phyloP scores from a whole-genome alignment of 2,888 invertebrate genomes.

The Scaptomyza flava region DNA sequence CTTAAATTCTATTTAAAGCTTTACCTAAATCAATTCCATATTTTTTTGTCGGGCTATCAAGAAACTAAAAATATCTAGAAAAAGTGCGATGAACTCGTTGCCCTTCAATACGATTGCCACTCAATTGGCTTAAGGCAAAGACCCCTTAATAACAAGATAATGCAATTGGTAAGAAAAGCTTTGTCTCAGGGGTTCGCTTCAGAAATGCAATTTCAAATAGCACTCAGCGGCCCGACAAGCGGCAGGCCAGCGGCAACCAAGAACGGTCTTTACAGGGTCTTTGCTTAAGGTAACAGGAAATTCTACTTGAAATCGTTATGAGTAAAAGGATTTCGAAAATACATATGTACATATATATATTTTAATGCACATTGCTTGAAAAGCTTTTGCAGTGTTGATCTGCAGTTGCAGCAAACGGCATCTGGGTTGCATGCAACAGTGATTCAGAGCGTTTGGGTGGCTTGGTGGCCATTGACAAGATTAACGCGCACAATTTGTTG shows the following conservation, averaged over 20 bases:
- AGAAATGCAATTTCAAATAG: too few species aligned
- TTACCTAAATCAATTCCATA: too few species aligned
- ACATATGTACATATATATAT: not conserved
- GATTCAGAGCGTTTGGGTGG: conserved; percentile 4
- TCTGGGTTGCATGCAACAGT: conserved; percentile 13
- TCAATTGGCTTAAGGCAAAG: too few species aligned
- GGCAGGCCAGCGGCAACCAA: too few species aligned
- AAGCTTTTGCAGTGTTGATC: not conserved
- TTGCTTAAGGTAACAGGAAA: not conserved
- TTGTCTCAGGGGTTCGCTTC: too few species aligned
- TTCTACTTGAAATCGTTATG: not conserved
- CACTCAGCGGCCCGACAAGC: too few species aligned
- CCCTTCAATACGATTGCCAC: not conserved
- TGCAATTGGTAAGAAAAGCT: too few species aligned
- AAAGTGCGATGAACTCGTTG: not conserved
- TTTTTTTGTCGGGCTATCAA: too few species aligned
- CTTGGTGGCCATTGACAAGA: conserved; percentile 54
- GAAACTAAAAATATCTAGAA: too few species aligned
- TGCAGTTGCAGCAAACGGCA: not conserved
- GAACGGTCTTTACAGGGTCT: too few species aligned
- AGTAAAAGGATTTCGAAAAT: not conserved
- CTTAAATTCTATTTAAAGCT: too few species aligned
- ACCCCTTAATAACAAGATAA: too few species aligned
- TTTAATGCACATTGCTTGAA: conserved; percentile 3
- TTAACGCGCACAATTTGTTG: conserved; percentile 75